phyloP scores from a whole-genome alignment of 92 coral and sea anemone species.

The Paragorgia papillata region DNA sequence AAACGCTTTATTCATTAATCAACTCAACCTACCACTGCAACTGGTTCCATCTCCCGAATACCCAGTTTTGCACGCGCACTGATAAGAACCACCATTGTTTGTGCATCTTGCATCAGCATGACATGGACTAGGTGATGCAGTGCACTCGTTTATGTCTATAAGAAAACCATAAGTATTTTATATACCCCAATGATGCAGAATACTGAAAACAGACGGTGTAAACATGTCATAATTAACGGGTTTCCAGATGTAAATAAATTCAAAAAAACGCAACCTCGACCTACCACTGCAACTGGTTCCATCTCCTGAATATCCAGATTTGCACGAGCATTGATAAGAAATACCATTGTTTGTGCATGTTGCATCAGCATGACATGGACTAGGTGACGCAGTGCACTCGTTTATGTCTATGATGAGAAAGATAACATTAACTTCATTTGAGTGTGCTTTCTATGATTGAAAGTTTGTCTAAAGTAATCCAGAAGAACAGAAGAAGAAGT shows the following conservation, averaged over 20 bases:
- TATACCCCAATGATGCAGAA: too few species aligned
- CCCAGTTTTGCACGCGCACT: slow-evolving; percentile 52
- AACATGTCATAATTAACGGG: too few species aligned
- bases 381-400: too few species aligned
- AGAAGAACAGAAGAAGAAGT: too few species aligned
- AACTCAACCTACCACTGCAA: slow-evolving; percentile 2
- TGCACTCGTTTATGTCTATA: slow-evolving; percentile 49
- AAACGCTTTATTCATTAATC: too few species aligned
- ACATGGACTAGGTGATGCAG: slow-evolving; percentile 21
- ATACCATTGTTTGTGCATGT: slow-evolving; percentile 53
- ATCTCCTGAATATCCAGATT: slow-evolving; percentile 53
- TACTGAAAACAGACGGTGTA: too few species aligned
- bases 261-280: too few species aligned
- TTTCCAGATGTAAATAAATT: too few species aligned
- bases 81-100: slow-evolving; percentile 35
- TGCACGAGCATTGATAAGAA: slow-evolving; percentile 55
- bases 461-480: too few species aligned
- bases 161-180: not conserved
- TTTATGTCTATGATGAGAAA: too few species aligned
- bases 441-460: too few species aligned
- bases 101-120: slow-evolving; percentile 25
- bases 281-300: slow-evolving; percentile 52
- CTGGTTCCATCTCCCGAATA: slow-evolving; percentile 50
- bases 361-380: slow-evolving; percentile 14
- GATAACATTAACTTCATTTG: not conserved